phyloP scores from a whole-genome alignment of 2,888 invertebrate species.

The Ypsolopha sequella region DNA sequence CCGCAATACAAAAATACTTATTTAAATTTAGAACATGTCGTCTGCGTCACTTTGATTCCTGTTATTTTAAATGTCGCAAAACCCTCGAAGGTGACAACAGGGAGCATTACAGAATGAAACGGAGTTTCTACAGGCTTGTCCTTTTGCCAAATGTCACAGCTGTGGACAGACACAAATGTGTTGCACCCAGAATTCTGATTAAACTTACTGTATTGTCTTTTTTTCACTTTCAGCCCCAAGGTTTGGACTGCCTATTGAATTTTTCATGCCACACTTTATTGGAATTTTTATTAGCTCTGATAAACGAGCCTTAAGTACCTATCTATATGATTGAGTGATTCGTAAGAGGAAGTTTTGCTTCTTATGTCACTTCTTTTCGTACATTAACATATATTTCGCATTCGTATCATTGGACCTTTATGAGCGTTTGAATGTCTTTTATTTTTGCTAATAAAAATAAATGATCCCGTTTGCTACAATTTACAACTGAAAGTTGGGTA shows the following conservation, averaged over 20 bases:
- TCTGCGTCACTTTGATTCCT: no score
- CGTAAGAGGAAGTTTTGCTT: slow-evolving; percentile 51
- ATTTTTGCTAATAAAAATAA: slow-evolving; percentile 51
- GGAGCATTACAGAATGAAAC: not conserved
- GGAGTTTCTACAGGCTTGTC: slow-evolving; percentile 24
- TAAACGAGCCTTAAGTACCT: slow-evolving; percentile 8
- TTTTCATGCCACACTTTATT: slow-evolving; percentile 53
- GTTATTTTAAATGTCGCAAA: no score
- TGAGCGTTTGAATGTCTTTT: slow-evolving; percentile 47
- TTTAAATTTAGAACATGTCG: no score
- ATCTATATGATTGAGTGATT: slow-evolving; percentile 44
- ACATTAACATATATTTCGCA: slow-evolving; percentile 59
- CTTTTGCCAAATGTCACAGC: slow-evolving; percentile 61
- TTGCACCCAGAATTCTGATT: slow-evolving; percentile 60
- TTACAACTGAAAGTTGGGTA: not conserved
- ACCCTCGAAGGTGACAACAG: slow-evolving; percentile 11
- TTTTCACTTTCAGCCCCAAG: slow-evolving; percentile 54
- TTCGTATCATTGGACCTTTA: slow-evolving; percentile 44
- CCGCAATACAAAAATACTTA: no score
- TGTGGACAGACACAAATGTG: slow-evolving; percentile 37
- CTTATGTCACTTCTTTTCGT: slow-evolving; percentile 26
- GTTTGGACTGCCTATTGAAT: slow-evolving; percentile 53
- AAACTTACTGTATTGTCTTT: slow-evolving; percentile 56
- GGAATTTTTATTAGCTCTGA: slow-evolving; percentile 44
- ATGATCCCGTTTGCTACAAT: slow-evolving; percentile 31